Evolutionary conservation across 1,140 invertebrate species (phyloP).

Genomic region (Drosophila burlai): DNA sequence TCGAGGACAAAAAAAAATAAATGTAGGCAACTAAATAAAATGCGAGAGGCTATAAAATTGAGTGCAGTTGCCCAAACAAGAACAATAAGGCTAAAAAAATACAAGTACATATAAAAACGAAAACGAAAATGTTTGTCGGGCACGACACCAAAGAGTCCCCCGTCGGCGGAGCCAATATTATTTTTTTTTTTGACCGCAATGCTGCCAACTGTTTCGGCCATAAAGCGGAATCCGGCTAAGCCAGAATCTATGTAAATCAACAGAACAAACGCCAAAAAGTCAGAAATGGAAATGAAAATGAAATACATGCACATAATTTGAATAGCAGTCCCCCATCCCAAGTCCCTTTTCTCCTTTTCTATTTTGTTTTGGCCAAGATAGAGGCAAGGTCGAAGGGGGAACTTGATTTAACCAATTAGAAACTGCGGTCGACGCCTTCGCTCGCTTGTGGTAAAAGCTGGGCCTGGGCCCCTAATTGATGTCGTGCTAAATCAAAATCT

Average conservation of each 20-base stretch:
- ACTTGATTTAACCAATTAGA: slow-evolving; percentile 43
- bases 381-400: slow-evolving; percentile 10
- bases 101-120: background rate
- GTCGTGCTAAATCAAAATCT: background rate
- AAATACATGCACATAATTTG: slow-evolving; percentile 72
- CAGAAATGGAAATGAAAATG: slow-evolving; percentile 59
- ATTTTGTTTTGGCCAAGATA: background rate
- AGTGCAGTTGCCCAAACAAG: slow-evolving; percentile 70
- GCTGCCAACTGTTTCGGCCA: slow-evolving; percentile 64
- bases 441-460: background rate
- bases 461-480: slow-evolving; percentile 18
- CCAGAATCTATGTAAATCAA: slow-evolving; percentile 43
- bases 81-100: slow-evolving; percentile 21
- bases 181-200: slow-evolving; percentile 26
- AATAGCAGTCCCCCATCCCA: slow-evolving; percentile 19
- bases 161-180: background rate
- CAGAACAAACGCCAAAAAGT: slow-evolving; percentile 48
- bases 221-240: slow-evolving; percentile 47
- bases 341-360: no score
- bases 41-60: slow-evolving; percentile 73
- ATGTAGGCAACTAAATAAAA: slow-evolving; percentile 57
- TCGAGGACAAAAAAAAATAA: background rate
- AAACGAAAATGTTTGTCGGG: slow-evolving; percentile 67
- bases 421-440: slow-evolving; percentile 26
- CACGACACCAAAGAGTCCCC: slow-evolving; percentile 32